phyloP scores from a whole-genome alignment of 1,140 invertebrate genomes.

The Aphis craccivora region DNA sequence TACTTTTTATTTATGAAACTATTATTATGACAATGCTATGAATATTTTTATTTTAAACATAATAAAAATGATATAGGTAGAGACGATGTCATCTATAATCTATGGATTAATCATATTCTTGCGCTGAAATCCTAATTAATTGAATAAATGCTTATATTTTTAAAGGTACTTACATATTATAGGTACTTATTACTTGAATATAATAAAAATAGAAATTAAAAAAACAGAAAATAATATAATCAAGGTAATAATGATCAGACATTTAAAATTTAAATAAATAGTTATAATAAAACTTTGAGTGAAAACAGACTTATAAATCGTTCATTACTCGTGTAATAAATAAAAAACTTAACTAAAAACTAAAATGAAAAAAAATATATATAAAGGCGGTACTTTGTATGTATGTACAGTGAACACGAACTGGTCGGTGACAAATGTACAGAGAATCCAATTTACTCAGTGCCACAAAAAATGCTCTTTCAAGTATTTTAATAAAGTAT shows the following conservation, averaged over 20 bases:
- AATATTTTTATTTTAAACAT: background rate
- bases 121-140: background rate
- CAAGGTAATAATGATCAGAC: background rate
- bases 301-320: background rate
- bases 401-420: background rate
- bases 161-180: background rate
- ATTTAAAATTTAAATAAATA: background rate
- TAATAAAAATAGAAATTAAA: background rate
- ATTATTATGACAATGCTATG: background rate
- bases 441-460: slow-evolving; percentile 3
- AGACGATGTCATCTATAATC: too few species aligned
- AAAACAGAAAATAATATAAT: background rate
- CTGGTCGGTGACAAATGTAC: slow-evolving; percentile 40
- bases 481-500: slow-evolving; percentile 13
- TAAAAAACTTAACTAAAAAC: background rate
- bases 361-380: background rate
- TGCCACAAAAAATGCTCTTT: slow-evolving; percentile 6
- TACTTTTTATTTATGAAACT: background rate
- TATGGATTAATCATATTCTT: background rate
- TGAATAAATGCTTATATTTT: background rate
- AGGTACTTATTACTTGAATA: background rate
- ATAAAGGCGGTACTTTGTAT: background rate
- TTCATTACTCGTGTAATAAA: background rate
- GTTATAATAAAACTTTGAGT: background rate
- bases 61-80: too few species aligned